These are phyloP conservation scores for Polymixis flavicincta DNA, from an alignment of 2,888 invertebrate species.

Conservation along the genomic window DNA sequence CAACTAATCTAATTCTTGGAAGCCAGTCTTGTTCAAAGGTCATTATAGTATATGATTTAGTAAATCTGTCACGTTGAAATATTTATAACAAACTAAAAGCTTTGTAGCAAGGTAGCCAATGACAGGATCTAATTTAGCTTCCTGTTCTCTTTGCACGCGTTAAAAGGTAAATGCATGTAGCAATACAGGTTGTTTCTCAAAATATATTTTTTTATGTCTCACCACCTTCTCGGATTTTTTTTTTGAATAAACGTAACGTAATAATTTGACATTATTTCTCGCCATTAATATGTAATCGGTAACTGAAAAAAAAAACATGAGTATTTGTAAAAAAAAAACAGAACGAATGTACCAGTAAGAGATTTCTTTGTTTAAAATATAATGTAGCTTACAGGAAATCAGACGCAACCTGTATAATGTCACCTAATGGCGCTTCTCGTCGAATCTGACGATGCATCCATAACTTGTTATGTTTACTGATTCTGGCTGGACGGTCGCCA, in stretches of 20 bases:
- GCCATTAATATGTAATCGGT: neutral
- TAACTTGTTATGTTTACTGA: conserved; percentile 57
- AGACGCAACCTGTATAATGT: conserved; percentile 15
- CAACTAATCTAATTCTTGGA: conserved; percentile 41
- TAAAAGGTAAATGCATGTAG: conserved; percentile 33
- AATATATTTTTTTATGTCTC: neutral
- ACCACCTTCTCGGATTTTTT: rapidly evolving
- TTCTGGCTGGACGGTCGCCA: conserved; percentile 64
- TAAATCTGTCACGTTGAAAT: conserved; percentile 45
- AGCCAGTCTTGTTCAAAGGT: conserved; percentile 41
- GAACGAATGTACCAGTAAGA: neutral
- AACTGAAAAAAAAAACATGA: neutral
- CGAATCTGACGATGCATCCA: conserved; percentile 46
- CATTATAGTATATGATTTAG: conserved; percentile 29
- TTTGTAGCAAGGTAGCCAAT: conserved; percentile 39
- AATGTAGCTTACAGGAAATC: neutral
- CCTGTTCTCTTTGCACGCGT: conserved; percentile 8
- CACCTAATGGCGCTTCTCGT: conserved; percentile 33
- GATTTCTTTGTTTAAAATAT: neutral
- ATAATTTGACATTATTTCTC: neutral
- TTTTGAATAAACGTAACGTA: no score
- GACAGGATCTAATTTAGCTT: conserved; percentile 39
- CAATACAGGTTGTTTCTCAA: neutral
- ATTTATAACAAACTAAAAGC: conserved; percentile 47
- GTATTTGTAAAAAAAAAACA: no score